A percentile compares a stretch with the other conserved stretches of the same genome.
Evolutionary conservation across 2,797 vertebrate species (phyloP).

Genomic region (Sebastes trivittatus): DNA sequence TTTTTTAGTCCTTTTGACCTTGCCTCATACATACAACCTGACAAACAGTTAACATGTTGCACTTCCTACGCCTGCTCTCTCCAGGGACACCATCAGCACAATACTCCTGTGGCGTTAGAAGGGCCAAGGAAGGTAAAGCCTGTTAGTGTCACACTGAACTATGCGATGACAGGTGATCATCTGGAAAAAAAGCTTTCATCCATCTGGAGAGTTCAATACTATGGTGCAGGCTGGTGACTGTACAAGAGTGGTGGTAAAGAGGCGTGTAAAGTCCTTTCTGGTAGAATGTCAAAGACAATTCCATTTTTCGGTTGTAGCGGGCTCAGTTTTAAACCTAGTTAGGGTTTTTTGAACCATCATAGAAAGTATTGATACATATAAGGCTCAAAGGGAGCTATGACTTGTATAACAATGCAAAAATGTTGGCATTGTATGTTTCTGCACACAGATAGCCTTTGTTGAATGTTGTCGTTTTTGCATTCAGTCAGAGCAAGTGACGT

Average conservation of each 20-base stretch:
- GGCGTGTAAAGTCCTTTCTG: background rate
- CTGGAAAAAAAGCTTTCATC: conserved; percentile 25
- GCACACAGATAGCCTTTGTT: too few relatives aligned
- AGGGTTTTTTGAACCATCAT: too few relatives aligned
- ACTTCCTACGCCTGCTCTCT: conserved; percentile 28
- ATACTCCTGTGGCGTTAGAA: background rate
- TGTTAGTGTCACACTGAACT: conserved; percentile 32
- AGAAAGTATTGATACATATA: too few relatives aligned
- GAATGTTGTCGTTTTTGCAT: too few relatives aligned
- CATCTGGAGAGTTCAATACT: background rate
- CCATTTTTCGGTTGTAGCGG: too few relatives aligned
- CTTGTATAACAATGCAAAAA: too few relatives aligned
- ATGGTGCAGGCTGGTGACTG: background rate
- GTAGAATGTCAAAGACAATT: background rate
- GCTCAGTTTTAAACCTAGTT: too few relatives aligned
- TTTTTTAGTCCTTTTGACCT: conserved; percentile 63
- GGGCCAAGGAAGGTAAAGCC: background rate
- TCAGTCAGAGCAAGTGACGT: too few relatives aligned
- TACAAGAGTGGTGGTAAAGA: background rate
- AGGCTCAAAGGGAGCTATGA: too few relatives aligned
- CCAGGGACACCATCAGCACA: conserved; percentile 14
- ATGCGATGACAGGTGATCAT: conserved; percentile 29
- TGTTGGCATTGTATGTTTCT: too few relatives aligned
- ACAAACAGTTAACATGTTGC: conserved; percentile 47
- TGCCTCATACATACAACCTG: conserved; percentile 16